Evolutionary conservation across 2,113 vertebrate genomes (phyloP).

Genomic region (Psilopogon haemacephalus): DNA sequence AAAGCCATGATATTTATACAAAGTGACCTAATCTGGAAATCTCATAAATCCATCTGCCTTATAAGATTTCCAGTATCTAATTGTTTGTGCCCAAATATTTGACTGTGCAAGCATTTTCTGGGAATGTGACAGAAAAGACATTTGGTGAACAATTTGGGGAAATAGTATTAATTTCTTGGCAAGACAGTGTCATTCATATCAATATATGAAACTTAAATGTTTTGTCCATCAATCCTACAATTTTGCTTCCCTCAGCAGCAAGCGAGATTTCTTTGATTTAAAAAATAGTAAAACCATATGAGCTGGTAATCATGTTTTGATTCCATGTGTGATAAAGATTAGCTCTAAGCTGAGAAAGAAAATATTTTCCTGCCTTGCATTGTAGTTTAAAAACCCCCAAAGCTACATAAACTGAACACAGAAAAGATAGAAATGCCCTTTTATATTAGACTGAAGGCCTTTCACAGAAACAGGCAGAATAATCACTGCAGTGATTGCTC

Average conservation of each 20-base stretch:
- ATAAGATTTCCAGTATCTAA: not conserved
- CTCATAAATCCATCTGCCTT: not conserved
- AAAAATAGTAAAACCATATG: not conserved
- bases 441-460: not conserved
- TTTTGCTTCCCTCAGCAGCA: not conserved
- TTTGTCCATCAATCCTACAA: not conserved
- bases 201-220: not conserved
- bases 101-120: not conserved
- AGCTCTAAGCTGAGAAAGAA: not conserved
- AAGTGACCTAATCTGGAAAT: conserved; percentile 8
- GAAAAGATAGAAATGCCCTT: not conserved
- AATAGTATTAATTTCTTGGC: not conserved
- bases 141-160: not conserved
- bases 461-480: not conserved
- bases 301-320: not conserved
- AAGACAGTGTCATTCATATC: not conserved
- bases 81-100: not conserved
- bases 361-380: not conserved
- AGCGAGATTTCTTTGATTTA: not conserved
- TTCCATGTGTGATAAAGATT: not conserved
- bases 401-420: not conserved
- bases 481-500: not conserved
- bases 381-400: too few relatives aligned
- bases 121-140: not conserved
- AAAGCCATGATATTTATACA: conserved; percentile 38